phyloP scores from a whole-genome alignment of 2,888 invertebrate species.

The Ligdia adustata region DNA sequence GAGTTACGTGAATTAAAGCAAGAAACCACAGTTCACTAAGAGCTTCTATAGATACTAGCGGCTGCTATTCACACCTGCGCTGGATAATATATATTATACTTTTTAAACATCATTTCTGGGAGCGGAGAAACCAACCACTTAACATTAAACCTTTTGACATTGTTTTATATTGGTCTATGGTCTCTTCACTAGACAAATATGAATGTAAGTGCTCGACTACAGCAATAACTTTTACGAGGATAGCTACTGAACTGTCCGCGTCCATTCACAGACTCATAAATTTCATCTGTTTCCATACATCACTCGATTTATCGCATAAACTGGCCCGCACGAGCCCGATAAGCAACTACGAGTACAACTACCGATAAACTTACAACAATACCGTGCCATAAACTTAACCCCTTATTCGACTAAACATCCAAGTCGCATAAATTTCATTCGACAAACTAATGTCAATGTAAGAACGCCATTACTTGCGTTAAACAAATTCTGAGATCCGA shows the following conservation, averaged over 20 bases:
- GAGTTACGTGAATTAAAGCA: neutral
- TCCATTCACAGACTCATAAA: conserved; percentile 28
- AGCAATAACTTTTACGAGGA: conserved; percentile 21
- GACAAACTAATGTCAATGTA: conserved; percentile 84
- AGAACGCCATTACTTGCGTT: conserved; percentile 78
- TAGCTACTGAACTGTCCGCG: conserved; percentile 12
- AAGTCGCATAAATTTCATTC: conserved; percentile 82
- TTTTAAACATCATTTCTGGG: too few species aligned
- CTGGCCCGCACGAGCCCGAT: conserved; percentile 35
- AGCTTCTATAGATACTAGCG: too few species aligned
- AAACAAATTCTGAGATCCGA: conserved; percentile 72
- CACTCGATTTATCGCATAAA: conserved; percentile 55
- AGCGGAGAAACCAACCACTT: too few species aligned
- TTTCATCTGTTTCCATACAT: conserved; percentile 43
- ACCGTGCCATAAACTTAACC: conserved; percentile 74
- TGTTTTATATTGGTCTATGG: too few species aligned
- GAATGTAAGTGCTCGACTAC: neutral
- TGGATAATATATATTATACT: too few species aligned
- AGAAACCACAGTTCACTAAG: too few species aligned
- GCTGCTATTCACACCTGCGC: too few species aligned
- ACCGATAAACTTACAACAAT: conserved; percentile 61
- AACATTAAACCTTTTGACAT: too few species aligned
- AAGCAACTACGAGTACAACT: conserved; percentile 49
- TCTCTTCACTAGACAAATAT: too few species aligned
- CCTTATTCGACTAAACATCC: conserved; percentile 80